These are phyloP conservation scores for Archaeoteleia sp. DNA, from an alignment of 2,888 invertebrate genomes.

Conservation along the genomic window DNA sequence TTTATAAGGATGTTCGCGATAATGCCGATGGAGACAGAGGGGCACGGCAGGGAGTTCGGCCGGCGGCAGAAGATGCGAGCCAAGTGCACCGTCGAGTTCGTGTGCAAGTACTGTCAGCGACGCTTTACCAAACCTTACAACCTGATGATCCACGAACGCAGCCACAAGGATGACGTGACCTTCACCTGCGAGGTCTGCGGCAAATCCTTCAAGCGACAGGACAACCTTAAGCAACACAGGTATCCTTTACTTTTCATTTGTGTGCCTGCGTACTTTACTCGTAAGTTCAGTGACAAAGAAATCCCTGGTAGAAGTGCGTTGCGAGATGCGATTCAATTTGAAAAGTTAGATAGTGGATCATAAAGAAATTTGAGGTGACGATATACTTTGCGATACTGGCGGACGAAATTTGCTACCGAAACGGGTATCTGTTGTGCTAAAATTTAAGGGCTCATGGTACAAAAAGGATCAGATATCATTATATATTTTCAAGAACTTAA, in stretches of 20 bases:
- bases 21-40: conserved; percentile 75
- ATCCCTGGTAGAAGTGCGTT: not conserved
- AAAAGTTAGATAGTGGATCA: no score
- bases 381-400: no score
- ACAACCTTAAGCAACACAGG: conserved; percentile 94
- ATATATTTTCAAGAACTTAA: no score
- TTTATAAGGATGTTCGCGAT: conserved; percentile 75
- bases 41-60: conserved; percentile 76
- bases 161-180: conserved; percentile 97
- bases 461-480: no score
- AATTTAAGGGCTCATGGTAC: no score
- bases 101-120: conserved; percentile 97
- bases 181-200: conserved; percentile 97
- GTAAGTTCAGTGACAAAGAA: not conserved
- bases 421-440: no score
- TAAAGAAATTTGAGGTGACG: no score
- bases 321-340: no score
- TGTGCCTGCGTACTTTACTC: no score
- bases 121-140: conserved; percentile 99
- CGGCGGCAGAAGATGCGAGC: conserved; percentile 79
- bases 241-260: conserved; percentile 67
- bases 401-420: no score
- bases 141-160: conserved; percentile 96
- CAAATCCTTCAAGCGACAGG: conserved; percentile 96
- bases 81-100: conserved; percentile 83